Base-by-base conservation (phyloP, 2,113 vertebrate genomes). In the Saccopteryx bilineata region DNA sequence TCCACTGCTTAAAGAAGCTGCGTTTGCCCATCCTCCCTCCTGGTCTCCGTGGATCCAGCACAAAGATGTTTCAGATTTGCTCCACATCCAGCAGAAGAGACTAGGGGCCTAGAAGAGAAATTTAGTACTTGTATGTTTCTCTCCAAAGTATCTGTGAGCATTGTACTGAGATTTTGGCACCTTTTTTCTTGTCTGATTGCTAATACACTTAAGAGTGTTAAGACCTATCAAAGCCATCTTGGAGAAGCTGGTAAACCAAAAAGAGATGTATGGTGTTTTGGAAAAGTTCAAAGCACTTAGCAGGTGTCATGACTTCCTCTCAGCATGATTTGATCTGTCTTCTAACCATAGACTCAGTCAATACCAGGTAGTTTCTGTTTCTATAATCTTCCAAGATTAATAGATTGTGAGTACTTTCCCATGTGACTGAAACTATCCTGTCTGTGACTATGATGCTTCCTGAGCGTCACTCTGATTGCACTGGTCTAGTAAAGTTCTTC, bases 51-150 rank as follows among this genome's bases (percentile, higher is more conserved):
- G 46, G 54, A 75, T n/a, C 65, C 68, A 92, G 21, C 56, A 33
- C 9, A 33, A 79, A 69, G 46, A 10, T 54, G 28, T 50, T 58
- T 69, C 71, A 84, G 65, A 58, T 65, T 46, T n/a, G 48, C 65
- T 58, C 76, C 7, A 15, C 18, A 21, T 9, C 24, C 61, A 46
- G 46, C 60, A 93, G 76, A 80, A 61, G 76, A 46, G 69, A 50
- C n/a, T n/a, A n/a, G n/a, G n/a, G n/a, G n/a, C n/a, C n/a, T n/a
- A 93, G 76, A 80, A 61, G 76, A 46, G 69, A 50, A 91, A 74
- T 21, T n/a, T 52, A 19, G 56, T 7, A n/a, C 26, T 21, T 11
- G 6, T 1, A 23, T 12, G 18, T 68, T 84, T 84, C 60, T 69
- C n/a, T 50, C 26, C 12, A 74, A 72, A 89, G 17, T 31, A 26